Conservation (phyloP, 1,140 invertebrate species). For the Sitodiplosis mosellana region DNA sequence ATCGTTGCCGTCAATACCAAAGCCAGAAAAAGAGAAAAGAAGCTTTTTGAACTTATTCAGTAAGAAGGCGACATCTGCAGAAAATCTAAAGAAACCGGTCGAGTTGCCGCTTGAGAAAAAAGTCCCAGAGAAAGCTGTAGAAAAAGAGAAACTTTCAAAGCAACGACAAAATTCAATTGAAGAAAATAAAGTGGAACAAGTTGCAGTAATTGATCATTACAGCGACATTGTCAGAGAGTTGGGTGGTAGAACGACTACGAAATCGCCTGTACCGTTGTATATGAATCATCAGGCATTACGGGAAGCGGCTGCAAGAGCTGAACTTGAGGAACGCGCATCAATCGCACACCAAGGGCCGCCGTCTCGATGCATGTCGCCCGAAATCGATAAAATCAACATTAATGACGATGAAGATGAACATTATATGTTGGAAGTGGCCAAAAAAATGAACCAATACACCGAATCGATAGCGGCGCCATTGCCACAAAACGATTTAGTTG, state of each 20-base stretch:
- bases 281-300: constrained; percentile 42
- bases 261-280: constrained; percentile 31
- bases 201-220: constrained; percentile 49
- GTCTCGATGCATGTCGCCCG: background rate
- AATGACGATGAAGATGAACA: background rate
- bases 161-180: constrained; percentile 26
- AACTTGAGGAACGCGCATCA: constrained; percentile 6
- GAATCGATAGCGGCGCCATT: background rate
- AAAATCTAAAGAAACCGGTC: constrained; percentile 4
- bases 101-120: background rate
- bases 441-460: background rate
- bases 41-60: background rate
- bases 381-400: background rate
- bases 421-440: background rate
- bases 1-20: too few species aligned
- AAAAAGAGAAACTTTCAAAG: constrained; percentile 9
- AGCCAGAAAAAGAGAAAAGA: too few species aligned
- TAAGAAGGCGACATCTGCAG: background rate
- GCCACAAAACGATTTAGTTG: background rate
- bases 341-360: background rate
- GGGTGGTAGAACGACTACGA: constrained; percentile 29
- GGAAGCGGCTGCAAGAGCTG: constrained; percentile 30
- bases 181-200: constrained; percentile 33
- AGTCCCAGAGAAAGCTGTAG: constrained; percentile 5
- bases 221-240: constrained; percentile 57